Evolutionary conservation across 2,797 vertebrate genomes (phyloP).

Genomic region (Silurus lanzhouensis): DNA sequence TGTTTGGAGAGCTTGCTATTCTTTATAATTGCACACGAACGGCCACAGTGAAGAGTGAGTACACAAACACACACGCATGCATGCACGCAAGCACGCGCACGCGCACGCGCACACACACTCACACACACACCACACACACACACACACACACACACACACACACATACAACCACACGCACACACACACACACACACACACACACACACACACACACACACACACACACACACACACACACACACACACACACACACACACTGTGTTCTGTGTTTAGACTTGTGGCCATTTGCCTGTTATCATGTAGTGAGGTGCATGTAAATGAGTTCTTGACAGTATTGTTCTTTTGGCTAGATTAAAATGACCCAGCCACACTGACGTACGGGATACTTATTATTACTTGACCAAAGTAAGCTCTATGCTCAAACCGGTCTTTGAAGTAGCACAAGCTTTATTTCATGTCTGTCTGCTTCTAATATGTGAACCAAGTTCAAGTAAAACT

Average conservation of each 20-base stretch:
- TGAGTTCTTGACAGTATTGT: conserved; percentile 21
- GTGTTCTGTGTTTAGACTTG: conserved; percentile 11
- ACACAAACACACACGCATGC: conserved; percentile 26
- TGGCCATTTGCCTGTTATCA: conserved; percentile 29
- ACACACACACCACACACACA: neutral
- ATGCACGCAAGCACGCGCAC: conserved; percentile 44
- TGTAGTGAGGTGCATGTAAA: conserved; percentile 20
- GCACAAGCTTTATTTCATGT: neutral
- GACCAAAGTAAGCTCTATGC: neutral
- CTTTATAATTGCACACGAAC: conserved; percentile 98
- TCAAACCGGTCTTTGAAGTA: neutral
- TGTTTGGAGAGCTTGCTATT: conserved; percentile 95
- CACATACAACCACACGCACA: too few species aligned
- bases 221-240: too few species aligned
- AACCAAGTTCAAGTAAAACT: conserved; percentile 6
- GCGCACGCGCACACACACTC: neutral
- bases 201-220: too few species aligned
- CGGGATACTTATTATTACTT: conserved; percentile 2
- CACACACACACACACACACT: neutral
- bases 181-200: too few species aligned
- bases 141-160: too few species aligned
- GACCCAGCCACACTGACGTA: neutral
- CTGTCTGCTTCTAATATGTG: neutral
- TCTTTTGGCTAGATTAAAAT: conserved; percentile 23
- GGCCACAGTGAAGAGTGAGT: conserved; percentile 97